These are phyloP conservation scores for Rhabdomys pumilio DNA, from an alignment of 2,797 vertebrate species.

Conservation along the genomic window DNA sequence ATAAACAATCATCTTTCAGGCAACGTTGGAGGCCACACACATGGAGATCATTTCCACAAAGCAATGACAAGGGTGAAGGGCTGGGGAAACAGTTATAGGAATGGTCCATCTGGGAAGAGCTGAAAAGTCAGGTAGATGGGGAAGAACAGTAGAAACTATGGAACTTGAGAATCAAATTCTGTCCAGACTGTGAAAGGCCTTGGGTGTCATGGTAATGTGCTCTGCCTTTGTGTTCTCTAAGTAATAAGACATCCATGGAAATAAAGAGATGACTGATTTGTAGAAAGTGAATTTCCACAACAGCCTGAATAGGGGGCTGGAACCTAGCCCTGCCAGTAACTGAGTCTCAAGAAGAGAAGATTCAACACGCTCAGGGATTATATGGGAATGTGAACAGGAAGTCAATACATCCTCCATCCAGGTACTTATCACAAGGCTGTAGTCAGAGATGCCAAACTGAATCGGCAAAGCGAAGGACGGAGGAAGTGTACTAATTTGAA, in stretches of 20 bases:
- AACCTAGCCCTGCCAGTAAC: background rate
- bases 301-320: background rate
- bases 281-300: slow-evolving; percentile 25
- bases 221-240: slow-evolving; percentile 30
- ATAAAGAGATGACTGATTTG: background rate
- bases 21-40: background rate
- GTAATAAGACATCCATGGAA: slow-evolving; percentile 14
- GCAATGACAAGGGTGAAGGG: background rate
- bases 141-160: slow-evolving; percentile 12
- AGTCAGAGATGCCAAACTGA: background rate
- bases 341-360: background rate
- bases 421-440: background rate
- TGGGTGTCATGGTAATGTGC: background rate
- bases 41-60: background rate
- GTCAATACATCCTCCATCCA: background rate
- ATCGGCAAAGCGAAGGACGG: background rate
- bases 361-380: background rate
- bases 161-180: background rate
- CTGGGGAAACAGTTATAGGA: background rate
- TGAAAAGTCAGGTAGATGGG: background rate
- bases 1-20: background rate
- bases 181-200: background rate
- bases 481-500: background rate
- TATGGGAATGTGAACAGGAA: background rate
- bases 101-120: background rate